phyloP scores from a whole-genome alignment of 2,888 invertebrate species.

The Rhorus exstirpatorius region DNA sequence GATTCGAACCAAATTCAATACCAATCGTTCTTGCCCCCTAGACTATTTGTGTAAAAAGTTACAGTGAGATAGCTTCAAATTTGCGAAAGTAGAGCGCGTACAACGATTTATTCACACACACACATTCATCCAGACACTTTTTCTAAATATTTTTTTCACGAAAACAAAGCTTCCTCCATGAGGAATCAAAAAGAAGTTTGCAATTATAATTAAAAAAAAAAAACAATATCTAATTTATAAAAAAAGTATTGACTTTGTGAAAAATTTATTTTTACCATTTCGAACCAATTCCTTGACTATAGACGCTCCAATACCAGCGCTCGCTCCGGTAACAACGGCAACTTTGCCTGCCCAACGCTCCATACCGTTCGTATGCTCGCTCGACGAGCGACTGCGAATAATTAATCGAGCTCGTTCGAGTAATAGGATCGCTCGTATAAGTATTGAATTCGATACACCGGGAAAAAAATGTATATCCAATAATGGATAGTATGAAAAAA shows the following conservation, averaged over 20 bases:
- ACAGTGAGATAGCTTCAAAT: too few relatives aligned
- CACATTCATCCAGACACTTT: too few relatives aligned
- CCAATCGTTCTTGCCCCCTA: too few relatives aligned
- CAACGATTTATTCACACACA: too few relatives aligned
- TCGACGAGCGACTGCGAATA: slow-evolving; percentile 60
- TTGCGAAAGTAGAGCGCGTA: too few relatives aligned
- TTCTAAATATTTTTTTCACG: too few relatives aligned
- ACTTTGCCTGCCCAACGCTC: slow-evolving; percentile 86
- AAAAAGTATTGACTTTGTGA: not conserved
- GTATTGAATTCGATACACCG: slow-evolving; percentile 74
- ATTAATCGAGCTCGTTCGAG: slow-evolving; percentile 25
- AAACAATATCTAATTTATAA: not conserved
- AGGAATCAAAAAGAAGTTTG: too few relatives aligned
- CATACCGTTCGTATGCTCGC: slow-evolving; percentile 76
- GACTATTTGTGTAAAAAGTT: too few relatives aligned
- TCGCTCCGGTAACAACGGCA: slow-evolving; percentile 86
- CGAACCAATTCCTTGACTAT: slow-evolving; percentile 83
- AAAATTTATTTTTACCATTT: slow-evolving; percentile 79
- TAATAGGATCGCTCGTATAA: slow-evolving; percentile 75
- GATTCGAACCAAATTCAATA: too few relatives aligned
- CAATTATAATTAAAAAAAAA: not conserved
- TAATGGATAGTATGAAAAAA: slow-evolving; percentile 1
- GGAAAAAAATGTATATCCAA: slow-evolving; percentile 29
- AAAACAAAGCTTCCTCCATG: too few relatives aligned
- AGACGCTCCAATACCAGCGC: slow-evolving; percentile 86